Evolutionary conservation across 2,797 vertebrate genomes (phyloP).

Genomic region (Tokudaia muenninki): DNA sequence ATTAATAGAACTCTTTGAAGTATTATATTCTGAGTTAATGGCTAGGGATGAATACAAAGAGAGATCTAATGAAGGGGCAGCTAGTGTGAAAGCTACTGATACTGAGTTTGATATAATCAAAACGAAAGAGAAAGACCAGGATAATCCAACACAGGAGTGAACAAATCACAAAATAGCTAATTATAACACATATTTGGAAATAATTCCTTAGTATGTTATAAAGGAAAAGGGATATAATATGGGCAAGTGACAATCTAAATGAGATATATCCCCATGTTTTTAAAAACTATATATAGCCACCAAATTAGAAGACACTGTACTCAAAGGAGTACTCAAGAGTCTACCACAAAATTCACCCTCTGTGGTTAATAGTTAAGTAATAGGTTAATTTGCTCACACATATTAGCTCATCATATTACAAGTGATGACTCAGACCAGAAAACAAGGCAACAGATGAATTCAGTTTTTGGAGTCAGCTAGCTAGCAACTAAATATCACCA

Average conservation of each 20-base stretch:
- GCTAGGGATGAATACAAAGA: neutral
- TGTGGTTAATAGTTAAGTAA: neutral
- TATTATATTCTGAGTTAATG: accelerated
- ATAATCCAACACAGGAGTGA: too few species aligned
- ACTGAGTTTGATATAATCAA: neutral
- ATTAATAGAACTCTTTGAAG: neutral
- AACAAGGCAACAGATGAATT: neutral
- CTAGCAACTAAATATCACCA: neutral
- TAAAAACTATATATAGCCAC: neutral
- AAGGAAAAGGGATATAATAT: neutral
- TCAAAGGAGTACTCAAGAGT: neutral
- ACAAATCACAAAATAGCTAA: neutral
- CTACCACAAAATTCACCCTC: neutral
- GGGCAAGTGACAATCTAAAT: neutral
- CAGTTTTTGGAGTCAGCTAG: neutral
- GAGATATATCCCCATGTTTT: neutral
- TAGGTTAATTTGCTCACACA: neutral
- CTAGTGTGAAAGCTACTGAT: neutral
- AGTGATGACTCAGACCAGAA: neutral
- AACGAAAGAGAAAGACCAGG: too few species aligned
- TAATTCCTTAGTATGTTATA: neutral
- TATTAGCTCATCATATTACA: neutral
- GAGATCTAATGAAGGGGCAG: neutral
- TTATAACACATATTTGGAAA: neutral
- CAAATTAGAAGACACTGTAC: neutral